Percentiles rank a stretch among this genome's conserved stretches.
Conservation (phyloP, 1,140 invertebrate genomes). For the Lethrus apterus region DNA sequence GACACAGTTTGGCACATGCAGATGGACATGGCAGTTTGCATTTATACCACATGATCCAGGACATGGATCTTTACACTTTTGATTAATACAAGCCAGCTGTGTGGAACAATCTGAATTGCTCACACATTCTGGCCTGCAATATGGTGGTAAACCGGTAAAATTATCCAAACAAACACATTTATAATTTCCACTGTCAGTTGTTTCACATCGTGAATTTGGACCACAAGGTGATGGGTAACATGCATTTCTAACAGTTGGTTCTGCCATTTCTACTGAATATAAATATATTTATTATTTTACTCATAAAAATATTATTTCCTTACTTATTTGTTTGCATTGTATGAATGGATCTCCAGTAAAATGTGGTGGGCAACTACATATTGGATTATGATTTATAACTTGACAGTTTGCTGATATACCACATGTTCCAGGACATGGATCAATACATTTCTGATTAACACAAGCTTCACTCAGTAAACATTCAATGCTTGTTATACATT, state of each 20-base stretch:
- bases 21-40: constrained; percentile 56
- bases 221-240: constrained; percentile 70
- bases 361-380: constrained; percentile 62
- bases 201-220: constrained; percentile 62
- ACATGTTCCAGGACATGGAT: constrained; percentile 63
- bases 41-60: constrained; percentile 56
- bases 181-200: constrained; percentile 49
- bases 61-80: constrained; percentile 61
- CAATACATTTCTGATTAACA: constrained; percentile 58
- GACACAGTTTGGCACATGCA: constrained; percentile 56
- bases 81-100: constrained; percentile 53
- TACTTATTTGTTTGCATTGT: constrained; percentile 47
- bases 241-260: constrained; percentile 44
- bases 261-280: constrained; percentile 21
- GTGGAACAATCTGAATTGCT: constrained; percentile 57
- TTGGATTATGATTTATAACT: constrained; percentile 56
- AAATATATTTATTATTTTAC: background rate
- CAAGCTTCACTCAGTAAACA: constrained; percentile 56
- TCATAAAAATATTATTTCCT: constrained; percentile 16
- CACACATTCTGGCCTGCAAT: constrained; percentile 69
- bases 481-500: constrained; percentile 55
- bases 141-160: constrained; percentile 64
- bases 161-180: constrained; percentile 60
- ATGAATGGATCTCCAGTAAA: constrained; percentile 67
- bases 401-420: constrained; percentile 54